phyloP scores from a whole-genome alignment of 2,797 vertebrate genomes.

The Siniperca obscura region DNA sequence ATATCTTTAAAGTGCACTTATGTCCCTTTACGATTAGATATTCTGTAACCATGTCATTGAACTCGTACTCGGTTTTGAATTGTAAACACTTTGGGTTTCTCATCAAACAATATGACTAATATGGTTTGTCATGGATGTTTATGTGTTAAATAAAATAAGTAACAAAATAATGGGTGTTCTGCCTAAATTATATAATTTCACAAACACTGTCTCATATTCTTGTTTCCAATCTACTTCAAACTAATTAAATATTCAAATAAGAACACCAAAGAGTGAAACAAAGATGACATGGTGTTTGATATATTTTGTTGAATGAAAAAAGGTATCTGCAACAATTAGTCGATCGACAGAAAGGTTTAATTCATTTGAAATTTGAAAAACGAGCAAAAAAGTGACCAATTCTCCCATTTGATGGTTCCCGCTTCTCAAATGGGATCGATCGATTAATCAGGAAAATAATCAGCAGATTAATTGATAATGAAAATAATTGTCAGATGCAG shows the following conservation, averaged over 20 bases:
- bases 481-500: not conserved
- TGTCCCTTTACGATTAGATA: conserved; percentile 51
- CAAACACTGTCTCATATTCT: not conserved
- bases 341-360: not conserved
- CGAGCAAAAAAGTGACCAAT: not conserved
- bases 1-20: conserved; percentile 81
- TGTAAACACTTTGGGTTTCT: conserved; percentile 43
- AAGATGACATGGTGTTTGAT: not conserved
- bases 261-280: not conserved
- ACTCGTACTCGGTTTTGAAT: conserved; percentile 27
- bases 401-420: not conserved
- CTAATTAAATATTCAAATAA: not conserved
- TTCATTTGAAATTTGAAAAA: not conserved
- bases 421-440: not conserved
- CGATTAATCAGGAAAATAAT: not conserved
- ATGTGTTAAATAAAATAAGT: conserved; percentile 62
- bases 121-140: conserved; percentile 52
- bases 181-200: not conserved
- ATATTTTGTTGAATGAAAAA: not conserved
- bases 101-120: conserved; percentile 26
- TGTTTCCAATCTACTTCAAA: not conserved
- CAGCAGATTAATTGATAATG: not conserved
- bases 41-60: conserved; percentile 43
- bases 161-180: conserved; percentile 10
- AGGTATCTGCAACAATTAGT: not conserved